Percentiles rank a stretch among this genome's conserved stretches.
Conservation (phyloP, 2,113 vertebrate species). For the Petromus typicus region DNA sequence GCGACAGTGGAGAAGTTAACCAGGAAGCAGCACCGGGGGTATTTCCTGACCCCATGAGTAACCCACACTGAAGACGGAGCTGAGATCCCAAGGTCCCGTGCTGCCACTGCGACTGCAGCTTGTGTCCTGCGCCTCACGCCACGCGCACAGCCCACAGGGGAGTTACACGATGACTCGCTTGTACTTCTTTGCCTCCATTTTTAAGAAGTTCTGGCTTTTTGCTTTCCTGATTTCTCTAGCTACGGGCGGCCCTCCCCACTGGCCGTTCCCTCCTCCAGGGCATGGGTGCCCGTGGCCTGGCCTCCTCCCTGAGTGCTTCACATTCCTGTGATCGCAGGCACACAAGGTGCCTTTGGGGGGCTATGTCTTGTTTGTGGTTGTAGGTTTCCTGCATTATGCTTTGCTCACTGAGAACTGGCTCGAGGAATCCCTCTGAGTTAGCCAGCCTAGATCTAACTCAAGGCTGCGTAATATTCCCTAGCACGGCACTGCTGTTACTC, state of each 20-base stretch:
- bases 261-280: no score
- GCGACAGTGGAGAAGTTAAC: neutral
- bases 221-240: no score
- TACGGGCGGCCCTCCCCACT: neutral
- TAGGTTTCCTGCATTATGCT: neutral
- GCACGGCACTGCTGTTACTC: no score
- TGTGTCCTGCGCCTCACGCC: neutral
- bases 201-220: neutral
- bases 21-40: neutral
- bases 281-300: neutral
- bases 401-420: neutral
- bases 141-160: no score
- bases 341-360: neutral
- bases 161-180: no score
- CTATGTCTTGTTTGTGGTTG: neutral
- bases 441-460: neutral
- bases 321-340: neutral
- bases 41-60: neutral
- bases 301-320: accelerated
- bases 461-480: neutral
- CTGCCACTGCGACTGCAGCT: no score
- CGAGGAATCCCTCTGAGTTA: neutral
- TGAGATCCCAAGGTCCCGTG: no score
- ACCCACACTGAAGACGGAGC: neutral
- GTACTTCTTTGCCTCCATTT: neutral